Evolutionary conservation across 1,140 invertebrate species (phyloP).

Genomic region (Heliconius hewitsoni): DNA sequence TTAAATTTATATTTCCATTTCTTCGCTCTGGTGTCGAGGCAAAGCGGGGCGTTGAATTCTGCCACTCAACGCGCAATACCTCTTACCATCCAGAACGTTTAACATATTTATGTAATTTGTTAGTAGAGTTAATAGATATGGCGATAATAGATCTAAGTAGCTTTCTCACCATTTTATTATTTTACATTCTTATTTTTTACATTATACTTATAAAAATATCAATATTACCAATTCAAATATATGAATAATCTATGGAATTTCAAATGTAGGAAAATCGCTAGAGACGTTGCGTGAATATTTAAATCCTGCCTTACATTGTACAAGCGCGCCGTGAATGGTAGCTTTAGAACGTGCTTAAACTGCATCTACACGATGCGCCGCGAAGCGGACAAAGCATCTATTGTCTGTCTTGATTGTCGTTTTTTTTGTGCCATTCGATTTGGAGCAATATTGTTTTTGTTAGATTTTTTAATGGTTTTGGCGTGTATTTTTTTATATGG

Average conservation of each 20-base stretch:
- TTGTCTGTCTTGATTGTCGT: constrained; percentile 7
- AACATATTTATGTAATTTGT: too few species aligned
- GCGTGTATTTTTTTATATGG: not conserved
- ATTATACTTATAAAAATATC: not conserved
- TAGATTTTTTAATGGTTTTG: not conserved
- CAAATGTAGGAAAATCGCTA: not conserved
- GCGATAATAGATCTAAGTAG: too few species aligned
- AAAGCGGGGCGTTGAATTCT: too few species aligned
- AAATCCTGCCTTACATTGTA: not conserved
- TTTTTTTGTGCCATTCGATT: constrained; percentile 8
- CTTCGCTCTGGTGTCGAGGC: too few species aligned
- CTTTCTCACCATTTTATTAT: too few species aligned
- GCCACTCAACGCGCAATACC: too few species aligned
- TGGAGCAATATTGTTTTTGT: not conserved
- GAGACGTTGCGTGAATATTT: constrained; percentile 7
- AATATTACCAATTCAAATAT: not conserved
- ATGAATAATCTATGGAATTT: not conserved
- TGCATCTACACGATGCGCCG: constrained; percentile 9
- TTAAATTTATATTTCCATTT: too few species aligned
- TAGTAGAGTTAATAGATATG: too few species aligned
- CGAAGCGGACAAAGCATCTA: not conserved
- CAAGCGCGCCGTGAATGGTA: not conserved
- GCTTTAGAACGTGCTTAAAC: constrained; percentile 10
- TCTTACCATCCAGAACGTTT: too few species aligned
- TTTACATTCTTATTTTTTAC: too few species aligned